Percentiles rank a stretch among this genome's conserved stretches.
phyloP scores from a whole-genome alignment of 2,797 vertebrate genomes.

The Anguilla anguilla region DNA sequence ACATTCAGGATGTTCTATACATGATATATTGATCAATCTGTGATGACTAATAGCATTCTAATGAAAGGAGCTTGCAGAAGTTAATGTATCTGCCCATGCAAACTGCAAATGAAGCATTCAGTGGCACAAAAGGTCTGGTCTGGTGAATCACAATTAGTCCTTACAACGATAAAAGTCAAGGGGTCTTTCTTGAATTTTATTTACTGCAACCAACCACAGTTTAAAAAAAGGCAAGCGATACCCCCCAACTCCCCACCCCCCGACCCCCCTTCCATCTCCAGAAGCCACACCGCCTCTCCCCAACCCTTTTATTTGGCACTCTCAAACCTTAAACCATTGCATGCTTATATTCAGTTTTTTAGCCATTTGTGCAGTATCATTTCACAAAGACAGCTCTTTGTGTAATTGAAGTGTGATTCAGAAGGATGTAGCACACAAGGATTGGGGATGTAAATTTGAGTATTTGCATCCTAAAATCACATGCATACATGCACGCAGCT shows the following conservation, averaged over 20 bases:
- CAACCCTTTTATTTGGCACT: neutral
- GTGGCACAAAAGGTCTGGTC: constrained; percentile 81
- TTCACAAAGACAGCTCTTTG: neutral
- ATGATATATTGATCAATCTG: constrained; percentile 96
- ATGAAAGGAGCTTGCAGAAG: constrained; percentile 82
- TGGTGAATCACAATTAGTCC: constrained; percentile 84
- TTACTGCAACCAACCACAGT: constrained; percentile 72
- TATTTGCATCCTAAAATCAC: neutral
- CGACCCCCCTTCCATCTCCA: neutral
- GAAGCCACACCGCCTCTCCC: neutral
- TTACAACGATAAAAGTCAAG: constrained; percentile 85
- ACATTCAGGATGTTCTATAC: constrained; percentile 91
- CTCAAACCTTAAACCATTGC: neutral
- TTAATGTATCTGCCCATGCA: constrained; percentile 86
- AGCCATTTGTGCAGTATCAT: neutral
- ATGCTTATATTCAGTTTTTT: neutral
- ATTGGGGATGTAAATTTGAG: neutral
- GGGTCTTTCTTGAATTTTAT: constrained; percentile 78
- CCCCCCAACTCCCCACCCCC: neutral
- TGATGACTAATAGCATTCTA: constrained; percentile 86
- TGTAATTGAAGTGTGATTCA: neutral
- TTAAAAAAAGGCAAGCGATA: constrained; percentile 53
- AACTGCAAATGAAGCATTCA: constrained; percentile 85
- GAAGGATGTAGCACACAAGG: neutral
- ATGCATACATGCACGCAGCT: neutral